Evolutionary conservation across 2,888 invertebrate species (phyloP).

Genomic region (Caenorhabditis japonica): DNA sequence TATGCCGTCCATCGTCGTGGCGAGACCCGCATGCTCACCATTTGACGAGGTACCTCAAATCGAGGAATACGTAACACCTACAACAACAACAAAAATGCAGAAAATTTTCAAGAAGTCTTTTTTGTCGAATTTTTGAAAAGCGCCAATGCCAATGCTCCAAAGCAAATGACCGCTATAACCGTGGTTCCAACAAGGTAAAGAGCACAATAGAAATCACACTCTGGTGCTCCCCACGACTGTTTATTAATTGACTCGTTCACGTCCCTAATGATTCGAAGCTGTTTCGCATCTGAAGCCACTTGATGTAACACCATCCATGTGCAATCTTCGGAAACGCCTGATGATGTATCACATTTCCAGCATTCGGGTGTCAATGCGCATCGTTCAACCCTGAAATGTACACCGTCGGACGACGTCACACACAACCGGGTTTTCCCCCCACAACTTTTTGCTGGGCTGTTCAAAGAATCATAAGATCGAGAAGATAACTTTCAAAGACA

Average conservation of each 20-base stretch:
- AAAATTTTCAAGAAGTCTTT: constrained; percentile 27
- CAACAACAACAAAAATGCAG: no score
- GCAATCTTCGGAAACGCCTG: constrained; percentile 37
- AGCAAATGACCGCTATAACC: constrained; percentile 16
- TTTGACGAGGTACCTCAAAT: no score
- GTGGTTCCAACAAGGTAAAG: constrained; percentile 24
- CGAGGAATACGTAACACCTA: no score
- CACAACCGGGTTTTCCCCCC: constrained; percentile 18
- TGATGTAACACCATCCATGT: constrained; percentile 47
- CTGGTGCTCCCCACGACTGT: constrained; percentile 55
- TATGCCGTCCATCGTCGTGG: no score
- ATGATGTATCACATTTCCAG: constrained; percentile 47
- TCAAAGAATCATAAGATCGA: constrained; percentile 39
- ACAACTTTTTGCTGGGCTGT: constrained; percentile 11
- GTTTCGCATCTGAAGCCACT: constrained; percentile 30
- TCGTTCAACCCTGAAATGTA: constrained; percentile 43
- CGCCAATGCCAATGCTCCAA: constrained; percentile 22
- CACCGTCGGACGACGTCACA: constrained; percentile 35
- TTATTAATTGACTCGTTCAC: constrained; percentile 16
- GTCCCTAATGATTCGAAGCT: constrained; percentile 17
- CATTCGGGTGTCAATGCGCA: constrained; percentile 47
- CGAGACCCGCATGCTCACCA: no score
- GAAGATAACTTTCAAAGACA: constrained; percentile 34
- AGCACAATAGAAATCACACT: constrained; percentile 53
- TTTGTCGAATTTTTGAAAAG: constrained; percentile 33